These are phyloP conservation scores for Lepidocyrtinus sp. DNA, from an alignment of 2,888 invertebrate genomes.

Conservation along the genomic window DNA sequence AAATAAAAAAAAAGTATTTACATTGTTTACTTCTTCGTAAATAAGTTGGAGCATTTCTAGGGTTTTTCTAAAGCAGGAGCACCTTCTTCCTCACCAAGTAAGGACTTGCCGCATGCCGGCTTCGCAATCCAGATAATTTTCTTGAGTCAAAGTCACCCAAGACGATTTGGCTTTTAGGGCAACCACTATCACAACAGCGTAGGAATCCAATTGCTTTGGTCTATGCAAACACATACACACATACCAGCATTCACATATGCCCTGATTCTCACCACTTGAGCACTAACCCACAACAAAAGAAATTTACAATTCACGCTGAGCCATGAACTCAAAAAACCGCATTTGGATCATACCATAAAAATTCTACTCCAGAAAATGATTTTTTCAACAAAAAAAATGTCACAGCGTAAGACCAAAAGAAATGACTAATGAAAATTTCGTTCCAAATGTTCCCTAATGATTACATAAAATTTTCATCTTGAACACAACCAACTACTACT, in stretches of 20 bases:
- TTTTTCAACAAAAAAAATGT: background rate
- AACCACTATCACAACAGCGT: background rate
- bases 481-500: background rate
- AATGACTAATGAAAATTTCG: background rate
- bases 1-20: constrained; percentile 12
- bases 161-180: background rate
- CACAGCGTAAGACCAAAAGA: too few species aligned
- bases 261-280: constrained; percentile 9
- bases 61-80: constrained; percentile 5
- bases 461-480: background rate
- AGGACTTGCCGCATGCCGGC: background rate
- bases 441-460: too few species aligned
- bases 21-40: constrained; percentile 51
- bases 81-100: constrained; percentile 14
- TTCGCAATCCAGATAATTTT: too few species aligned
- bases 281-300: background rate
- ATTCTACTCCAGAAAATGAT: background rate
- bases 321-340: background rate
- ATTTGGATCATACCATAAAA: background rate
- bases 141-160: background rate
- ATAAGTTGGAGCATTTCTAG: constrained; percentile 51
- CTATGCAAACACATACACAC: background rate
- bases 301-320: background rate
- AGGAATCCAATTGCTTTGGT: background rate
- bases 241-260: background rate